These are phyloP conservation scores for Nemotelus nigrinus DNA, from an alignment of 2,888 invertebrate genomes.

Conservation along the genomic window DNA sequence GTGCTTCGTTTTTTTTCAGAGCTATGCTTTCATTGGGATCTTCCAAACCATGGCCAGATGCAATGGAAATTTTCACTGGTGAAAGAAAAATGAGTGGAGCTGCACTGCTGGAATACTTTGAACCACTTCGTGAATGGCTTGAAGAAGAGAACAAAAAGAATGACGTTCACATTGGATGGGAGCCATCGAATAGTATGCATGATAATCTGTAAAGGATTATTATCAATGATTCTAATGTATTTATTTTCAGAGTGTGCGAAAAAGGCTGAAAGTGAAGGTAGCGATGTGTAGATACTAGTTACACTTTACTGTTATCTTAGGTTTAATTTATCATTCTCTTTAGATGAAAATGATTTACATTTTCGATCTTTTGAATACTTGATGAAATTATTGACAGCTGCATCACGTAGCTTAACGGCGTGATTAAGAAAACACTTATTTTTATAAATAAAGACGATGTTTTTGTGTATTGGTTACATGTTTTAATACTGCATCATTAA, in stretches of 20 bases:
- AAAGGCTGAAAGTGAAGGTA: slow-evolving; percentile 52
- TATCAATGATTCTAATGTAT: background rate
- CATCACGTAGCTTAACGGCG: background rate
- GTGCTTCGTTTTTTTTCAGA: slow-evolving; percentile 60
- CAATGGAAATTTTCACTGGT: slow-evolving; percentile 83
- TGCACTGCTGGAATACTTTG: slow-evolving; percentile 83
- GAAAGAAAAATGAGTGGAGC: slow-evolving; percentile 78
- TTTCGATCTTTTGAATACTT: background rate
- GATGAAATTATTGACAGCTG: slow-evolving; percentile 6
- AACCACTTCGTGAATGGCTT: slow-evolving; percentile 80
- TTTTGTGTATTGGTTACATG: too few species aligned
- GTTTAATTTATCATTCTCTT: slow-evolving; percentile 3
- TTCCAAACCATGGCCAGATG: slow-evolving; percentile 85
- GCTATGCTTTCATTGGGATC: slow-evolving; percentile 78
- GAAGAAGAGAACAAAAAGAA: slow-evolving; percentile 76
- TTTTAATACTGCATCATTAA: too few species aligned
- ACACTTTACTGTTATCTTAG: background rate
- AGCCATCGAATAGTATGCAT: slow-evolving; percentile 62
- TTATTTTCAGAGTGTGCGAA: slow-evolving; percentile 66
- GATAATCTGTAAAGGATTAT: background rate
- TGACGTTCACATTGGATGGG: slow-evolving; percentile 74
- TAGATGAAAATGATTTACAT: slow-evolving; percentile 9
- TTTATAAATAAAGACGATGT: too few species aligned
- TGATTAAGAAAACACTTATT: too few species aligned
- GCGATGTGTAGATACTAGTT: background rate